Percentiles rank a stretch among this genome's conserved stretches.
These are phyloP conservation scores for Castor canadensis DNA, from an alignment of 2,113 vertebrate genomes.

Conservation along the genomic window DNA sequence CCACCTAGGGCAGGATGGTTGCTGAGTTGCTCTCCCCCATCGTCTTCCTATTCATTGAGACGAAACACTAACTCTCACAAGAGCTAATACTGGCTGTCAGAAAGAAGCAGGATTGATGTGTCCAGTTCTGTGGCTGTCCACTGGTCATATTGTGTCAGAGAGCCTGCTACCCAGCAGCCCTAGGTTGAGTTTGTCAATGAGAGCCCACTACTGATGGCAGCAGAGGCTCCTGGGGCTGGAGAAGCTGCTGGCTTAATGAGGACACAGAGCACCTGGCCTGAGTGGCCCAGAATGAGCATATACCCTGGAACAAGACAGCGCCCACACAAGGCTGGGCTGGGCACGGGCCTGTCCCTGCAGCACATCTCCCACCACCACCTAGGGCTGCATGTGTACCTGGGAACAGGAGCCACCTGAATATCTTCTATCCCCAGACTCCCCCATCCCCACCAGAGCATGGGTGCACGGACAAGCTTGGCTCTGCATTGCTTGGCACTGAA, in stretches of 20 bases:
- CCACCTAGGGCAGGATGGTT: not conserved
- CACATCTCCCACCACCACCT: fast-evolving
- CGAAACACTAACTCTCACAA: not conserved
- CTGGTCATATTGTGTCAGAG: fast-evolving
- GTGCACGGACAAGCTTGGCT: not conserved
- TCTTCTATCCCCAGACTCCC: too few relatives aligned
- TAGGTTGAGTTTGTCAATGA: not conserved
- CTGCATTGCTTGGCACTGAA: not conserved
- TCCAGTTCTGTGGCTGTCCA: not conserved
- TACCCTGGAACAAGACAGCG: not conserved
- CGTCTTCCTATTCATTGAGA: not conserved
- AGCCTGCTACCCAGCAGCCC: fast-evolving
- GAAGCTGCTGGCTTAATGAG: not conserved
- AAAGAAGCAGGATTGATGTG: fast-evolving
- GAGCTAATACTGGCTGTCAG: not conserved
- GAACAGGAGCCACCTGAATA: not conserved
- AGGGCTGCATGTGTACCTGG: not conserved
- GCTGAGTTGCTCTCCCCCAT: not conserved
- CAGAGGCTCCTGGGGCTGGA: not conserved
- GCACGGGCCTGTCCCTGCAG: not conserved
- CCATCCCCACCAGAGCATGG: fast-evolving
- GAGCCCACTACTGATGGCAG: not conserved
- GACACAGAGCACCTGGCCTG: not conserved
- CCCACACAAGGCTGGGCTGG: not conserved
- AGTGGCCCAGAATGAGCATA: not conserved